Percentiles rank a stretch among this genome's conserved stretches.
Evolutionary conservation across 1,140 invertebrate species (phyloP).

Genomic region (Venturia canescens): DNA sequence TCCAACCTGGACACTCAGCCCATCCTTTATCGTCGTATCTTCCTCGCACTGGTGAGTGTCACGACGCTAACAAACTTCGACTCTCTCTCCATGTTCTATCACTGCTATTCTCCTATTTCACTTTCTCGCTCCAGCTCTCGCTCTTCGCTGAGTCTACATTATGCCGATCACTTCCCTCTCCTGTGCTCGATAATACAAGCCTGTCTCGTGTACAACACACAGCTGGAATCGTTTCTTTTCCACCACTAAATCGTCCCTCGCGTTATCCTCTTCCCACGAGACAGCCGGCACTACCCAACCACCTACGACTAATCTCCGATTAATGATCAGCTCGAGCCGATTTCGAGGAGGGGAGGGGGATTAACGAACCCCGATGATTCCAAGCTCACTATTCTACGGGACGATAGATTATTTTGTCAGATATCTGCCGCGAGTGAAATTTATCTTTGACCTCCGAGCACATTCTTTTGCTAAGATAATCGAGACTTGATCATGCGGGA

Average conservation of each 20-base stretch:
- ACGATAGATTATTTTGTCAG: not conserved
- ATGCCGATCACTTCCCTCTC: not conserved
- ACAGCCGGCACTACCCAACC: not conserved
- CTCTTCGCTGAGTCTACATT: slow-evolving; percentile 8
- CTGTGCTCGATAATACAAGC: not conserved
- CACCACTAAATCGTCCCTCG: slow-evolving; percentile 15
- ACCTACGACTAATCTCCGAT: slow-evolving; percentile 37
- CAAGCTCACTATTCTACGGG: not conserved
- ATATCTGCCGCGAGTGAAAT: not conserved
- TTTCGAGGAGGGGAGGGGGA: not conserved
- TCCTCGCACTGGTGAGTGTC: not conserved
- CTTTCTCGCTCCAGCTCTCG: not conserved
- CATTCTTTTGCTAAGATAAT: not conserved
- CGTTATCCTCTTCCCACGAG: not conserved
- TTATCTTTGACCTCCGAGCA: not conserved
- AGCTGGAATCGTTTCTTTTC: slow-evolving; percentile 51
- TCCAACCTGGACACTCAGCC: slow-evolving; percentile 74
- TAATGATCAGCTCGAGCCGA: slow-evolving; percentile 25
- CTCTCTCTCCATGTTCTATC: slow-evolving; percentile 31
- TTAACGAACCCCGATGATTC: slow-evolving; percentile 3
- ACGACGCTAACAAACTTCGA: slow-evolving; percentile 60
- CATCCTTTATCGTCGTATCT: slow-evolving; percentile 61
- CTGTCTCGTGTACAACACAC: slow-evolving; percentile 35
- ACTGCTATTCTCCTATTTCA: slow-evolving; percentile 27
- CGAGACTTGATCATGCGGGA: not conserved